These are phyloP conservation scores for Sisyra terminalis DNA, from an alignment of 2,888 invertebrate species.

Conservation along the genomic window DNA sequence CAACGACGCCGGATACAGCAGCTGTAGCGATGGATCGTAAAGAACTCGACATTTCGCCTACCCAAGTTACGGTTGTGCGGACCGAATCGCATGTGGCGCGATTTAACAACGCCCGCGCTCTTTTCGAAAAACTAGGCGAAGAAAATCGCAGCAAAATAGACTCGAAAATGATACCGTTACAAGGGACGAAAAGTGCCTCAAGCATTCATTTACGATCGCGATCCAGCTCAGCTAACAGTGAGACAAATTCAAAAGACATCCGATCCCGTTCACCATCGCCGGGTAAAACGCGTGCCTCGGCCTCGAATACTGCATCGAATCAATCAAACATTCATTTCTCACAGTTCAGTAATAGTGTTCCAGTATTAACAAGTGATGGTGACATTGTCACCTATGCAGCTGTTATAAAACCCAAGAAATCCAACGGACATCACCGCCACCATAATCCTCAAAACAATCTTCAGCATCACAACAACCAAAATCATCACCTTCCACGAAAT, in stretches of 20 bases:
- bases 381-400: neutral
- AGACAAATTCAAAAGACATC: slow-evolving; percentile 28
- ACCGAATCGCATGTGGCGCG: slow-evolving; percentile 82
- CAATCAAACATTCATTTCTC: slow-evolving; percentile 24
- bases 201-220: slow-evolving; percentile 39
- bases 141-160: slow-evolving; percentile 35
- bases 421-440: slow-evolving; percentile 5
- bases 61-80: slow-evolving; percentile 52
- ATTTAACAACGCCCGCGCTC: slow-evolving; percentile 79
- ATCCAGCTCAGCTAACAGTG: slow-evolving; percentile 47
- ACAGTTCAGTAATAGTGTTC: slow-evolving; percentile 30
- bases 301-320: neutral
- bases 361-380: slow-evolving; percentile 22
- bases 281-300: slow-evolving; percentile 11
- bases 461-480: slow-evolving; percentile 1
- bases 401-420: slow-evolving; percentile 1
- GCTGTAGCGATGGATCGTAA: slow-evolving; percentile 18
- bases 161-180: slow-evolving; percentile 20
- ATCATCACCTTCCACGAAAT: slow-evolving; percentile 19
- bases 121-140: slow-evolving; percentile 78
- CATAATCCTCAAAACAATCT: slow-evolving; percentile 7
- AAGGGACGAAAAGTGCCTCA: slow-evolving; percentile 27
- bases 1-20: slow-evolving; percentile 22
- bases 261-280: slow-evolving; percentile 31
- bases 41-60: slow-evolving; percentile 23